Conservation (phyloP, 2,888 invertebrate species). For the Criorhina ranunculi region DNA sequence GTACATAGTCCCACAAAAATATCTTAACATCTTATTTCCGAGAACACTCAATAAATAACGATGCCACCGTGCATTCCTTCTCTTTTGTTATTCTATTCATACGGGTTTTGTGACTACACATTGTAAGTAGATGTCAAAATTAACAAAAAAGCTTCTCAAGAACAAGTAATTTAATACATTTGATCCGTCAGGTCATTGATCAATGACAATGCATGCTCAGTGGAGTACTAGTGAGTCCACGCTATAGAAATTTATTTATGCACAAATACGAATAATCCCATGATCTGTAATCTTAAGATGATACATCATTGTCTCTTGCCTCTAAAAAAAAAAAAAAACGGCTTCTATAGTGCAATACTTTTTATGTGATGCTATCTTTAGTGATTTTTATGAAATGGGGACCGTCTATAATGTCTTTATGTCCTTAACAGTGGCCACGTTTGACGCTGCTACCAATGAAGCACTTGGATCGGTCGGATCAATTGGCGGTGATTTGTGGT, state of each 20-base stretch:
- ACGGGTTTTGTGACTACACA: conserved; percentile 23
- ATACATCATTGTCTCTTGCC: not conserved
- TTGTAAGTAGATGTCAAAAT: conserved; percentile 17
- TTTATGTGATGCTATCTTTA: too few species aligned
- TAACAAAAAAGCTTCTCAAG: conserved; percentile 14
- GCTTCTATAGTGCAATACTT: not conserved
- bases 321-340: not conserved
- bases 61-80: conserved; percentile 1
- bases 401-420: too few species aligned
- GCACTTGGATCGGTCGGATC: too few species aligned
- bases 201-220: not conserved
- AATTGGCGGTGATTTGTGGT: too few species aligned
- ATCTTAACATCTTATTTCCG: conserved; percentile 2
- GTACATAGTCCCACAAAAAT: conserved; percentile 2
- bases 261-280: not conserved
- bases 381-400: too few species aligned
- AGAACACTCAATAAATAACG: conserved; percentile 4
- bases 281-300: not conserved
- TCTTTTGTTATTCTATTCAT: not conserved
- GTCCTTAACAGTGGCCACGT: too few species aligned
- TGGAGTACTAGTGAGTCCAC: not conserved
- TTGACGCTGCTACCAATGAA: too few species aligned
- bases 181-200: conserved; percentile 17
- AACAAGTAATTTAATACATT: conserved; percentile 32
- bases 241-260: not conserved